Conservation (phyloP, 2,797 vertebrate genomes). For the Remorina albescens region DNA sequence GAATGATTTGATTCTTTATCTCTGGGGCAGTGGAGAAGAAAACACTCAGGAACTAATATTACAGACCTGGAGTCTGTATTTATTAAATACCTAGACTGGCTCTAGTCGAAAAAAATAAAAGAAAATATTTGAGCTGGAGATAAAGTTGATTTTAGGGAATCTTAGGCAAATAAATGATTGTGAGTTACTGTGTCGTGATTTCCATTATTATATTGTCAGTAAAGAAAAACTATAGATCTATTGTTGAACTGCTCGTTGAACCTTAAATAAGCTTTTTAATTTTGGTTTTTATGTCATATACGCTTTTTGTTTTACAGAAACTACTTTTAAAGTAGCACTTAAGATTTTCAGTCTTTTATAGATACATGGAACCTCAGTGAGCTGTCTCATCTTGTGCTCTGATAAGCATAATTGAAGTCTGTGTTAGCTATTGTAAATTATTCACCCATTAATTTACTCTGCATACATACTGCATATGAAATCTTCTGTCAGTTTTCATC, state of each 20-base stretch:
- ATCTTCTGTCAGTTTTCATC: neutral
- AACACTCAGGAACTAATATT: constrained; percentile 64
- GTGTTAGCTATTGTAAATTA: no score
- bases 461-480: no score
- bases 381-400: constrained; percentile 10
- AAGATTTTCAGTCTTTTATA: constrained; percentile 36
- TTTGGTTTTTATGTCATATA: constrained; percentile 28
- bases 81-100: constrained; percentile 54
- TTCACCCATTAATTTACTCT: no score
- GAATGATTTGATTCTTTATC: constrained; percentile 18
- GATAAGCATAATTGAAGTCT: neutral
- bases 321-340: constrained; percentile 72
- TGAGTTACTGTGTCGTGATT: constrained; percentile 31
- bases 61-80: constrained; percentile 63
- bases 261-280: constrained; percentile 73
- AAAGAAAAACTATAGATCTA: constrained; percentile 6
- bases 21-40: constrained; percentile 11
- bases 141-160: constrained; percentile 34
- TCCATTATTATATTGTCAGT: constrained; percentile 8
- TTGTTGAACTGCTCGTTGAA: constrained; percentile 34
- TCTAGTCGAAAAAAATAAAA: constrained; percentile 46
- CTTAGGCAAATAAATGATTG: neutral
- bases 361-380: constrained; percentile 15
- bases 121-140: constrained; percentile 2
- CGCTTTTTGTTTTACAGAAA: constrained; percentile 35